Base-by-base conservation (phyloP, 2,888 invertebrate genomes). In the Morpho deidamia region DNA sequence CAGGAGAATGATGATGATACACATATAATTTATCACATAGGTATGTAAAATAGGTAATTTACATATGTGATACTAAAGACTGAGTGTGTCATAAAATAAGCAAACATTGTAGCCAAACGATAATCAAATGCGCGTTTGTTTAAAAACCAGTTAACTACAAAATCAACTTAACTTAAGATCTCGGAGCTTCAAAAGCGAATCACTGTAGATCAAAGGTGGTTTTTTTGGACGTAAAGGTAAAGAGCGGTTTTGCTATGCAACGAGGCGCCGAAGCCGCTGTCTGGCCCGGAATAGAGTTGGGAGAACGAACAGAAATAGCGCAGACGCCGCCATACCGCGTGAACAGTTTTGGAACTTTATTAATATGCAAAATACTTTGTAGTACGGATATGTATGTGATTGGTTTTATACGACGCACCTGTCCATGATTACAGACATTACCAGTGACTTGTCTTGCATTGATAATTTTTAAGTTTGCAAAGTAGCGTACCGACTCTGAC, bases 271-370 rank as follows among this genome's bases (percentile, higher is more conserved):
- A 59, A 54, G 58, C 43, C 45, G 61, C 48, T 57, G 69, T 69
- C 69, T 69, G 67, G 68, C 58, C 65, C 55, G 57, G 65, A 68
- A 67, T 68, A 68, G 63, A 44, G 43, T 43, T 50, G 53, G 53
- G 56, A 56, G 61, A 50, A 51, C 50, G 48, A 44, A 57, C 69
- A 53, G 63, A 67, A 69, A 69, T 69, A 69, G 64, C 67, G 53
- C 59, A 69, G 69, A 69, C 68, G 63, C 60, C 67, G 63, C 58
- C 63, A 51, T 47, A 48, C 55, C 56, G 61, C 57, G 41, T 50
- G 55, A 62, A 48, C 61, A 59, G 61, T 64, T 68, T 68, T 58
- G 65, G 65, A 66, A 62, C 55, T 61, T 61, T 68, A 67, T 68
- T 66, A 65, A 66, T 69, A 67, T 65, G 63, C 62, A 59, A 65